Percentiles rank a stretch among this genome's conserved stretches.
Conservation (phyloP, 2,888 invertebrate species). For the Alsophila aescularia region DNA sequence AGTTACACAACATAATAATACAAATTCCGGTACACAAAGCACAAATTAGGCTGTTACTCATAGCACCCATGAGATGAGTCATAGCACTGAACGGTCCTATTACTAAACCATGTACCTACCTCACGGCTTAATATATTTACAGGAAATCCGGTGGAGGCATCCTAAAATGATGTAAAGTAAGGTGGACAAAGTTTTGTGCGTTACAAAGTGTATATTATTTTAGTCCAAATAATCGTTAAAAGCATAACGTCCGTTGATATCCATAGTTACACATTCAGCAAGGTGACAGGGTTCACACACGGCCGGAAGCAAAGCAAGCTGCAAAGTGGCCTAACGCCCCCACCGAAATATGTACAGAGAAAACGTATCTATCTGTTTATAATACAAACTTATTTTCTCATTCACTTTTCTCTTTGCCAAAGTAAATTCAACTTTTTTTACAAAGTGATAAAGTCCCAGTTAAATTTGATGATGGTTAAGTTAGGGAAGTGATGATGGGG, state of each 20-base stretch:
- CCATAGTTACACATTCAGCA: slow-evolving; percentile 62
- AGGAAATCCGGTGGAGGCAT: too few species aligned
- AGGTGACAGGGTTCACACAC: slow-evolving; percentile 74
- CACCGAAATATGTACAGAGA: slow-evolving; percentile 37
- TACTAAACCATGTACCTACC: too few species aligned
- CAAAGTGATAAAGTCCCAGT: background rate
- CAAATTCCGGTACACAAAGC: too few species aligned
- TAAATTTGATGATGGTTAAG: background rate
- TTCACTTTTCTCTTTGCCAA: background rate
- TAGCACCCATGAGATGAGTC: too few species aligned
- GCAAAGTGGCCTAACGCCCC: slow-evolving; percentile 63
- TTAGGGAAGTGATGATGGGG: slow-evolving; percentile 34
- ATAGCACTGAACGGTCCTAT: too few species aligned
- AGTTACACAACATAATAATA: too few species aligned
- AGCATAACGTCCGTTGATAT: slow-evolving; percentile 57
- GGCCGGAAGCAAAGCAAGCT: slow-evolving; percentile 75
- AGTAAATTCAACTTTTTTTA: slow-evolving; percentile 32
- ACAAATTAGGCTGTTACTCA: too few species aligned
- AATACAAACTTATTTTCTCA: slow-evolving; percentile 5
- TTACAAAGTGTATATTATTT: background rate
- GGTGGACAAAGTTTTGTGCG: too few species aligned
- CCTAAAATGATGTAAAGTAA: too few species aligned
- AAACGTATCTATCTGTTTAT: slow-evolving; percentile 36
- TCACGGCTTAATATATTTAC: too few species aligned
- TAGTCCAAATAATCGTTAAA: background rate